These are phyloP conservation scores for Ametastegia equiseti DNA, from an alignment of 2,888 invertebrate genomes.

Conservation along the genomic window DNA sequence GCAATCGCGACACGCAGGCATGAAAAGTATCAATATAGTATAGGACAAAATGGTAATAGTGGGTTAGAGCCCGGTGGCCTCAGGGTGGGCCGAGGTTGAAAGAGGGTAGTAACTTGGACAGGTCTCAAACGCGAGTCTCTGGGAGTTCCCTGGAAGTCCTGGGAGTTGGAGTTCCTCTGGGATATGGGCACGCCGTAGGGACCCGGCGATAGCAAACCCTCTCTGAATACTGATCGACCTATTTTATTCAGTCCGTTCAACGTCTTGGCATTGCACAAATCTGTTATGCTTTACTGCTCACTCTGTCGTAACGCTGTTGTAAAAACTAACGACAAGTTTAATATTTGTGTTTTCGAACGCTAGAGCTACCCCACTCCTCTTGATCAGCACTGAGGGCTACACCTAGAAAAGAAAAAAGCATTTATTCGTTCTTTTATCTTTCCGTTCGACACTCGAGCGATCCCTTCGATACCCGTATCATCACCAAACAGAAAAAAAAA, in stretches of 20 bases:
- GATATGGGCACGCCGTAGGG: slow-evolving; percentile 35
- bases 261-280: slow-evolving; percentile 46
- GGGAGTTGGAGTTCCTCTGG: slow-evolving; percentile 52
- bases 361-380: background rate
- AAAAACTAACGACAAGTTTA: slow-evolving; percentile 47
- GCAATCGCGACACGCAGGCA: background rate
- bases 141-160: slow-evolving; percentile 49
- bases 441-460: background rate
- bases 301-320: slow-evolving; percentile 37
- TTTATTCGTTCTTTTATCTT: background rate
- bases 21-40: slow-evolving; percentile 38
- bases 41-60: slow-evolving; percentile 30
- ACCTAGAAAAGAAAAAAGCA: background rate
- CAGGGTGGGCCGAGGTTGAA: slow-evolving; percentile 31
- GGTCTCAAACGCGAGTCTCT: slow-evolving; percentile 53
- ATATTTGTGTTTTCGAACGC: slow-evolving; percentile 44
- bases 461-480: background rate
- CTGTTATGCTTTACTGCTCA: slow-evolving; percentile 45
- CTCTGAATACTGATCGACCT: slow-evolving; percentile 59
- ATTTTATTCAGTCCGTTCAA: slow-evolving; percentile 57
- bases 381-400: slow-evolving; percentile 18
- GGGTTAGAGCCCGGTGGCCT: slow-evolving; percentile 25
- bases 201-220: slow-evolving; percentile 47
- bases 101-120: slow-evolving; percentile 41
- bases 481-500: background rate